These are phyloP conservation scores for Gastrophysa polygoni DNA, from an alignment of 2,888 invertebrate species.

Conservation along the genomic window DNA sequence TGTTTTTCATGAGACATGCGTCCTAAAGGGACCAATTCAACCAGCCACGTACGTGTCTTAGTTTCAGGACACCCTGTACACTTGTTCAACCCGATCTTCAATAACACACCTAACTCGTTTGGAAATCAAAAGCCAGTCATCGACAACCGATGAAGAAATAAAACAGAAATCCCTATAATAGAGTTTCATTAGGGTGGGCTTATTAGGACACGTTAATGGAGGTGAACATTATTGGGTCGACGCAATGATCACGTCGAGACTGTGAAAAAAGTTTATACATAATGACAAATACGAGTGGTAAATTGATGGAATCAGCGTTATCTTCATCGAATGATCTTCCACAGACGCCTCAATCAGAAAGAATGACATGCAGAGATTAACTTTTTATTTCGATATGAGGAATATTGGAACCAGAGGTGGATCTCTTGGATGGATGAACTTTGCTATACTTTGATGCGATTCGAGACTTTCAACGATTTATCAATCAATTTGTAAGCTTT, in stretches of 20 bases:
- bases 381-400: not conserved
- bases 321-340: constrained; percentile 48
- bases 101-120: not conserved
- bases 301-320: constrained; percentile 49
- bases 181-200: constrained; percentile 9
- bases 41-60: too few relatives aligned
- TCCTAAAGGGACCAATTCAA: too few relatives aligned
- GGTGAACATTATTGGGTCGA: constrained; percentile 24
- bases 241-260: constrained; percentile 11
- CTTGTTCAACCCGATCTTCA: too few relatives aligned
- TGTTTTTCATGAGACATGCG: too few relatives aligned
- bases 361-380: constrained; percentile 50
- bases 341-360: constrained; percentile 51
- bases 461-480: too few relatives aligned
- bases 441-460: constrained; percentile 3
- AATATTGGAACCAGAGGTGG: constrained; percentile 26
- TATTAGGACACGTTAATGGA: constrained; percentile 17
- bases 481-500: too few relatives aligned
- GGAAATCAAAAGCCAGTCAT: not conserved
- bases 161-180: constrained; percentile 15
- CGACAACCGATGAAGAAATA: not conserved
- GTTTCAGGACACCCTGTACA: too few relatives aligned
- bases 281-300: constrained; percentile 48
- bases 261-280: constrained; percentile 22
- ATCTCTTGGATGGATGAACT: not conserved